phyloP scores from a whole-genome alignment of 1,140 invertebrate species.

The Drosophila eugracilis region DNA sequence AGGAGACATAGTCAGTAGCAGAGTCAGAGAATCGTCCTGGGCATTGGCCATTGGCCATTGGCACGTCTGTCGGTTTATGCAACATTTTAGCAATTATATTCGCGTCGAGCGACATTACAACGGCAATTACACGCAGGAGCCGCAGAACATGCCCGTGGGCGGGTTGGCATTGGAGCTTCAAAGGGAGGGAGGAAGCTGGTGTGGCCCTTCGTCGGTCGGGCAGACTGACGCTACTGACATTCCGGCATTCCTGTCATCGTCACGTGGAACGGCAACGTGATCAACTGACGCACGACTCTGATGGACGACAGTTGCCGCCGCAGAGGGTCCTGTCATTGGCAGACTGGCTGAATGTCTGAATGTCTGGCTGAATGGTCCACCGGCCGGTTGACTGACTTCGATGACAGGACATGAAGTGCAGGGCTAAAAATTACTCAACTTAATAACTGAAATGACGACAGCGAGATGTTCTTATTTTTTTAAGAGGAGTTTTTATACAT shows the following conservation, averaged over 20 bases:
- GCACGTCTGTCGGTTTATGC: slow-evolving; percentile 73
- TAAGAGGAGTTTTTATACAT: neutral
- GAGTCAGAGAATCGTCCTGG: slow-evolving; percentile 4
- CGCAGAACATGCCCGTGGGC: slow-evolving; percentile 47
- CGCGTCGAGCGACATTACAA: slow-evolving; percentile 81
- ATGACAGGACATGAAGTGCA: slow-evolving; percentile 45
- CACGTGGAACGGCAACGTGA: slow-evolving; percentile 78
- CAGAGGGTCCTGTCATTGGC: slow-evolving; percentile 58
- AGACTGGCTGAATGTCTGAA: slow-evolving; percentile 32
- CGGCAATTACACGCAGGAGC: slow-evolving; percentile 80
- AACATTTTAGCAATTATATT: slow-evolving; percentile 83
- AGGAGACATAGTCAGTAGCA: neutral
- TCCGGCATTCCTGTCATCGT: slow-evolving; percentile 65
- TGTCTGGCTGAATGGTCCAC: slow-evolving; percentile 22
- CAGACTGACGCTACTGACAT: slow-evolving; percentile 20
- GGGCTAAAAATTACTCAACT: slow-evolving; percentile 4
- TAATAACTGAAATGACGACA: slow-evolving; percentile 12
- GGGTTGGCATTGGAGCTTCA: slow-evolving; percentile 4
- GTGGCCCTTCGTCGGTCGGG: neutral
- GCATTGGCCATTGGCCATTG: slow-evolving; percentile 54
- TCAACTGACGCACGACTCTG: slow-evolving; percentile 61
- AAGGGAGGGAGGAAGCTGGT: too few species aligned
- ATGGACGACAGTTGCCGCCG: slow-evolving; percentile 59
- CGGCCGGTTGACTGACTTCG: slow-evolving; percentile 36
- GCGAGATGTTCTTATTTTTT: neutral